Evolutionary conservation across 2,113 vertebrate genomes (phyloP), one percentile per base, ranked within the genome.

Genomic region (Podiceps cristatus): DNA sequence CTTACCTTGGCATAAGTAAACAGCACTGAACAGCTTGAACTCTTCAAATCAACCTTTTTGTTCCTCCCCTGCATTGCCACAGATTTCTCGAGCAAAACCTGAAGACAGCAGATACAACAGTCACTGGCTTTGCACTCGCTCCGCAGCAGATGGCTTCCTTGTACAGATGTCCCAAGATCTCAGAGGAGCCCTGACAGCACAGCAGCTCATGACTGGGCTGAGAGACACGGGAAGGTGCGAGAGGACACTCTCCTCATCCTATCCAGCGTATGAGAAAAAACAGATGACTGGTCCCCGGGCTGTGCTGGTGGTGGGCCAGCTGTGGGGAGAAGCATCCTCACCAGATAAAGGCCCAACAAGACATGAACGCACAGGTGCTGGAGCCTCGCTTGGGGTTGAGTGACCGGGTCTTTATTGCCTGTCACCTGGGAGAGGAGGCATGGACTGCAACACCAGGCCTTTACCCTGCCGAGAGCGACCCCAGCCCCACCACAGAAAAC

Each of bases 111-210:
- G 71, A 31, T 25, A n/a, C 1, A 68, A 37, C 16, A 44, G 27
- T 73, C 0, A 0, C 7, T 3, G 3, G 58, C 42, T 77, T 67
- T 62, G 18, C 10, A 77, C 23, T 35, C 1, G 1, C 28, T 10
- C 25, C 2, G 1, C 13, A 53, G 25, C 2, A 2, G 35, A 45
- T 9, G 20, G 33, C 37, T 63, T 73, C 27, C n/a, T 50, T 69
- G 23, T 15, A 22, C 6, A 11, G 15, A 31, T 19, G 20, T 74
- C 66, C 56, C 40, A 69, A 17, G 31, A 50, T 82, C 60, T 64
- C 71, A 42, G 58, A 58, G 29, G 69, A 42, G 3, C 19, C n/a
- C 37, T 55, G 60, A 22, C 27, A 86, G 44, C 44, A 77, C 23
- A 68, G 69, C 75, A 58, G 15, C n/a, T 92, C 60, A 45, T 0